Base-by-base conservation (phyloP, 1,140 invertebrate species). In the Orchestia grillus region DNA sequence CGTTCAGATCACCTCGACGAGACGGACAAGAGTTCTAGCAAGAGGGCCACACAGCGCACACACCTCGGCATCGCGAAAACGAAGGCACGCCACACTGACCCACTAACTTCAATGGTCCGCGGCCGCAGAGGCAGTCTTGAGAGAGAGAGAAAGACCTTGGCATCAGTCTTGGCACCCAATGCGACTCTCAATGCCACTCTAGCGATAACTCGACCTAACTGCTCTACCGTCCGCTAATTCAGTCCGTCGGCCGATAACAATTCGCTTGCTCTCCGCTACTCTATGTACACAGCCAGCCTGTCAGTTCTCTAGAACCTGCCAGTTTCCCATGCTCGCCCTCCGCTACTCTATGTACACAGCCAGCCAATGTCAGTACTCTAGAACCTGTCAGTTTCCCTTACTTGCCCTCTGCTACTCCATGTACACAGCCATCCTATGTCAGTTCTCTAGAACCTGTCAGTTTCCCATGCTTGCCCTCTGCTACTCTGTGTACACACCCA, bases 121-220 rank as follows among this genome's bases (percentile, higher is more conserved):
- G 11, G 87, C 87, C 87, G 41, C 88, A 42, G 41, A 44, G 88
- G 6, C 88, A 77, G 62, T 19, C 62, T 77, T 77, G 15, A 36
- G 62, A 36, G 62, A 8, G n/a, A 41, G 41, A 87, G 87, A n/a
- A n/a, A 87, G 88, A 90, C 88, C 88, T 90, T 90, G 88, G 88
- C 88, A 90, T 16, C n/a, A 90, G 6, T 90, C 88, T 90, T 90
- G 88, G 88, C 88, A 90, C 41, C 43, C 88, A 19, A 77, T 44
- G 88, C 41, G 88, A 90, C 88, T 42, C n/a, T 28, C 88, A 90
- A 90, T 90, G 88, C 88, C 88, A 44, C 88, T 90, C 88, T 90
- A 42, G 15, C 43, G 88, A 90, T 90, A 90, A 90, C 88, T 77
- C 62, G 62, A 77, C 62, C 62, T 77, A 36, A 77, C 62, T 77